Evolutionary conservation across 2,797 vertebrate genomes (phyloP), one percentile per base, ranked within the genome.

Genomic region (Lagorchestes hirsutus): DNA sequence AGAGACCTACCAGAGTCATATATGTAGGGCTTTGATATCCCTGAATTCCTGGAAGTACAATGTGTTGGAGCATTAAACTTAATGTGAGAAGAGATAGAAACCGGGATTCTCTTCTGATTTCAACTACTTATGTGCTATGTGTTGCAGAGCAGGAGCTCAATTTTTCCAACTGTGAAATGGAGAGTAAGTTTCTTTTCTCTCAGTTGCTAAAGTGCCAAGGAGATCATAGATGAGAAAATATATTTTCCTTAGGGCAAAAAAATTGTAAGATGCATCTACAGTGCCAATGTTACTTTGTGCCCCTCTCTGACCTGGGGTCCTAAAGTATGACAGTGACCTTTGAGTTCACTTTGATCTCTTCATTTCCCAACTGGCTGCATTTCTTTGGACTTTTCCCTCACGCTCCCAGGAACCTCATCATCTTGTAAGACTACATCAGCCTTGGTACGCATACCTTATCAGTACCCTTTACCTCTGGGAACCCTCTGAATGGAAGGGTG

Each of bases 171-270:
- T 87, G 74, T 46, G 40, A 87, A 87, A 87, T 28, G 56, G 54
- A 56, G 52, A 93, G 29, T 46, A 22, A 54, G 54, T 34, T 27
- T 55, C 58, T 50, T 95, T 93, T 96, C 82, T 31, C 4, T 29
- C 74, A 90, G 29, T n/a, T 12, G 2, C 27, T 55, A 74, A 87
- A 59, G 62, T 92, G 82, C 74, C 93, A 67, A 74, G 94, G 93
- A 58, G 54, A 54, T 54, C 2, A 1, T 46, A 58, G 67, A 54
- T 57, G 11, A 27, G 28, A 96, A 13, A 55, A 29, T 31, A 57
- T 29, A 22, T 55, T 2, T 57, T 62, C 62, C 58, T 93, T 1
- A 9, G 55, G 58, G 54, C 18, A 56, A 62, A 87, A 87, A 46
- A 67, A 91, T 55, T 10, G 0, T 0, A 82, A 27, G 52, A 87